Base-by-base conservation (phyloP, 2,888 invertebrate genomes). In the Thalpophila matura region DNA sequence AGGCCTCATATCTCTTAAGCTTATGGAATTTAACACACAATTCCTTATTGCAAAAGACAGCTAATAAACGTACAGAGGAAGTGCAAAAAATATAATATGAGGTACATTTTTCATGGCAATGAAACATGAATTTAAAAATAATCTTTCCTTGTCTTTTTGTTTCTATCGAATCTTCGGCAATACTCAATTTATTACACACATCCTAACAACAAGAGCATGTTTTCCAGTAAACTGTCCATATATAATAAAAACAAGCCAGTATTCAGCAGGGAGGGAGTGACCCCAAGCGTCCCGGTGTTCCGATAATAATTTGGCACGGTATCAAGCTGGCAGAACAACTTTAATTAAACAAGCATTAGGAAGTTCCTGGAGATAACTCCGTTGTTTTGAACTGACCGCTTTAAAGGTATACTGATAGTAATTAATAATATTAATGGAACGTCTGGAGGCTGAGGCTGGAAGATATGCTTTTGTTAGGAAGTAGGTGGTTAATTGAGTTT, bases 301-400 rank as follows among this genome's bases (percentile, higher is more conserved):
- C 43, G 62, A 69, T 75, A 76, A 79, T 79, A 77, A 81, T 81
- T 81, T 81, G 82, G 82, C 79, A 74, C 70, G 62, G 12, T 58
- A 56, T 76, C 81, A 78, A 74, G 59, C 57, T 14, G 14, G 42
- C 43, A 47, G 69, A 62, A 77, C 79, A 81, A 86, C 54, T 86
- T 86, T 81, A 83, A 86, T 85, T 82, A 86, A 83, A 85, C 72
- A 75, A 72, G 66, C 77, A 83, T 83, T 81, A 81, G 60, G 45
- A 62, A 72, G 47, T 55, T 64, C 51, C 49, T 10, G 62, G 59
- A 74, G 79, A 82, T 76, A 76, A 62, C 55, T 51, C 38, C 22
- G 18, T 42, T 62, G 73, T 68, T 56, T 63, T 51, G 58, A 50
- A 61, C 64, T 71, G 58, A 46, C 68, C 74, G 62, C 47, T 71